phyloP scores from a whole-genome alignment of 2,797 vertebrate genomes.

The Sylvia borin region DNA sequence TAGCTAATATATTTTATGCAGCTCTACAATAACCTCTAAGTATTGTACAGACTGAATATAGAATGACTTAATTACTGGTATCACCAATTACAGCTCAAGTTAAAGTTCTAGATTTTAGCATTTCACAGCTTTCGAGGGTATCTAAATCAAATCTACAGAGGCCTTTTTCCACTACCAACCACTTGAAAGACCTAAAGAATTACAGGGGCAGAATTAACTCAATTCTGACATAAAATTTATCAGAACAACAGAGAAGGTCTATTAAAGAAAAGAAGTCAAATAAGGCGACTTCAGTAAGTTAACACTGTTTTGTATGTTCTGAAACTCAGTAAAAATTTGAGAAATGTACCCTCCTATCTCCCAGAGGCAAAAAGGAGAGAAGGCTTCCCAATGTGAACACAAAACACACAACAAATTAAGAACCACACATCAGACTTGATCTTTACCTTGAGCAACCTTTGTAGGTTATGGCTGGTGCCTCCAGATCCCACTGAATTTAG shows the following conservation, averaged over 20 bases:
- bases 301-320: not conserved
- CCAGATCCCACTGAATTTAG: slow-evolving; percentile 70
- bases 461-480: slow-evolving; percentile 74
- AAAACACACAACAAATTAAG: slow-evolving; percentile 54
- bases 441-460: slow-evolving; percentile 80
- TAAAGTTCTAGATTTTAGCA: not conserved
- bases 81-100: not conserved
- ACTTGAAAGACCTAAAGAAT: not conserved
- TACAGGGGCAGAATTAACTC: not conserved
- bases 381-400: slow-evolving; percentile 27
- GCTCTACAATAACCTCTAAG: not conserved
- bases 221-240: not conserved
- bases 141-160: not conserved
- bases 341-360: not conserved
- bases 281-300: not conserved
- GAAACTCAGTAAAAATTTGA: not conserved
- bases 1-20: not conserved
- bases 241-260: not conserved
- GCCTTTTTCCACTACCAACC: not conserved
- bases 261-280: not conserved
- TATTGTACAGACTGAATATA: not conserved
- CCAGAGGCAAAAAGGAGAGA: not conserved
- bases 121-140: not conserved
- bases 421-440: slow-evolving; percentile 58
- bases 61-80: not conserved